Evolutionary conservation across 2,113 vertebrate species (phyloP).

Genomic region (Nipponia nippon): DNA sequence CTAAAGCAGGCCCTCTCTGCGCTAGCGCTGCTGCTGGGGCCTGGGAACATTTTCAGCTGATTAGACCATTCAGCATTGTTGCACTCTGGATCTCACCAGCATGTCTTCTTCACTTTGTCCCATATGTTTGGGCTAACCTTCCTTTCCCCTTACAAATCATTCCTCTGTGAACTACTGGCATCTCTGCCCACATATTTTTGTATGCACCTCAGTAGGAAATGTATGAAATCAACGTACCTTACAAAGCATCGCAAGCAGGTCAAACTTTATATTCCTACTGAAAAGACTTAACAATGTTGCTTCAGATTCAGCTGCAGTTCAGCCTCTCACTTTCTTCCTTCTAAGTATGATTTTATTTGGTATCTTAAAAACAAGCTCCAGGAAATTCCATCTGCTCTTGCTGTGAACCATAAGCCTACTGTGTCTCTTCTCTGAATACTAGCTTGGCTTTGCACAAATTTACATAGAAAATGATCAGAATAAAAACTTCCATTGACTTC

Average conservation of each 20-base stretch:
- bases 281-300: neutral
- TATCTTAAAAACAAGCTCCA: slow-evolving; percentile 1
- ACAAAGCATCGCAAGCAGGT: neutral
- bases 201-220: neutral
- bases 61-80: neutral
- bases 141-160: slow-evolving; percentile 6
- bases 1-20: neutral
- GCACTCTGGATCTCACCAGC: neutral
- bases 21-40: neutral
- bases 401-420: slow-evolving; percentile 20
- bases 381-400: slow-evolving; percentile 5
- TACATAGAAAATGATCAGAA: neutral
- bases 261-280: neutral
- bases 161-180: neutral
- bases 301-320: neutral
- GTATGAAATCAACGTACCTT: neutral
- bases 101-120: neutral
- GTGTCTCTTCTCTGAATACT: neutral
- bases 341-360: neutral
- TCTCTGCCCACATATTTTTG: neutral
- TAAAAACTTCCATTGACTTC: neutral
- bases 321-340: neutral
- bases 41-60: neutral
- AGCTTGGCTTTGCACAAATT: neutral
- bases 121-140: slow-evolving; percentile 2